Base-by-base conservation (phyloP, 2,113 vertebrate species). In the Poeciliopsis prolifica region DNA sequence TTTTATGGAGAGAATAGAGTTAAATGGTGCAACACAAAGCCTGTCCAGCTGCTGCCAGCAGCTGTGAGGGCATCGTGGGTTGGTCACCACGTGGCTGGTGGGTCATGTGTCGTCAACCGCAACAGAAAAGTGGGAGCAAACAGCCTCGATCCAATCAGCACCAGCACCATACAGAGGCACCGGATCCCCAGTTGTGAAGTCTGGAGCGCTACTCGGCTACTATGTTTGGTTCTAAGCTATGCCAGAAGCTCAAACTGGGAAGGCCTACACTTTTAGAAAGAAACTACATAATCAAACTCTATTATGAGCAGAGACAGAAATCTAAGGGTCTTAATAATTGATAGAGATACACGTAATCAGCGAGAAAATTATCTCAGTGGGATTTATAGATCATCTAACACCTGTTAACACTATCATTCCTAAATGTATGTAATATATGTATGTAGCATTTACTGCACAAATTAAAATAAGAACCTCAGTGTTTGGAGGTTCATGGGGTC, bases 81-180 rank as follows among this genome's bases (percentile, higher is more conserved):
- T 95, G 95, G 95, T 95, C 95, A 96, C 96, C 95, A 92, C 96
- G 96, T 95, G 95, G 96, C 97, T 97, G 97, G 95, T 96, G 95
- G 95, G 95, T 97, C 97, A 99, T 99, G 98, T 99, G 98, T 98
- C 98, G 98, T 99, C 98, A 99, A 99, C 98, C 98, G 98, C 98
- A 99, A 99, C 98, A 99, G 98, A 99, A 99, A 99, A 99, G 98
- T 99, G 98, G 98, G 97, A 97, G 97, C 98, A 98, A 99, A 99
- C 98, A 99, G 97, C 96, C 96, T 90, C 98, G 97, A 98, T 98
- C 96, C 98, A 99, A 95, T 93, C 83, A 96, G 97, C 97, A 98
- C 95, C 89, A 96, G 96, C 95, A 96, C 96, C 97, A 61, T 95
- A 95, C 97, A 98, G 97, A 93, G 96, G 96, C 96, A 95, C 93